These are phyloP conservation scores for Scartelaos histophorus DNA, from an alignment of 2,113 vertebrate genomes.

Conservation along the genomic window DNA sequence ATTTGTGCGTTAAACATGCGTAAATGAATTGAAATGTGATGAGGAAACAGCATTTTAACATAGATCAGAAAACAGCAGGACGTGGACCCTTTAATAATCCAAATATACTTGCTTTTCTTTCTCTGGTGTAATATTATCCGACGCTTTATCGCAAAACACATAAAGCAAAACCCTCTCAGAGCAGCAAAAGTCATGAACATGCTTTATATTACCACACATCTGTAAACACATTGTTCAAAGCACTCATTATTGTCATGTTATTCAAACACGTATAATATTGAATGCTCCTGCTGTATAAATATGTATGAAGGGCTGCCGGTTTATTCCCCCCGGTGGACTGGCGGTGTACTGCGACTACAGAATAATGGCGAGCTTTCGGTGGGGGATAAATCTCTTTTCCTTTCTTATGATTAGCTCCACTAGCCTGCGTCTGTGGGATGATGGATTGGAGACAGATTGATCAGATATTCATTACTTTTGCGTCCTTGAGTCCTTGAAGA, in stretches of 20 bases:
- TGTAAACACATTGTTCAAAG: neutral
- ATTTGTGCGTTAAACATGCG: too few relatives aligned
- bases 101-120: neutral
- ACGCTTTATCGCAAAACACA: neutral
- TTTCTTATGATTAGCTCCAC: slow-evolving; percentile 14
- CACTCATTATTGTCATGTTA: neutral
- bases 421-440: slow-evolving; percentile 13
- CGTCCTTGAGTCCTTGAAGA: slow-evolving; percentile 21
- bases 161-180: neutral
- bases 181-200: neutral
- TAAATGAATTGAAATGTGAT: too few relatives aligned
- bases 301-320: neutral
- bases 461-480: slow-evolving; percentile 26
- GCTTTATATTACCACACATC: neutral
- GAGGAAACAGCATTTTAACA: too few relatives aligned
- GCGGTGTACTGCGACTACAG: slow-evolving; percentile 13
- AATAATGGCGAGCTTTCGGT: slow-evolving; percentile 6
- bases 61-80: too few relatives aligned
- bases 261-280: neutral
- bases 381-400: slow-evolving; percentile 23
- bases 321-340: neutral
- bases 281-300: neutral
- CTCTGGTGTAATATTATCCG: neutral
- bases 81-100: neutral
- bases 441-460: slow-evolving; percentile 17